A percentile compares a stretch with the other conserved stretches of the same genome.
These are phyloP conservation scores for Scrobipalpa atriplicella DNA, from an alignment of 2,888 invertebrate genomes.

Conservation along the genomic window DNA sequence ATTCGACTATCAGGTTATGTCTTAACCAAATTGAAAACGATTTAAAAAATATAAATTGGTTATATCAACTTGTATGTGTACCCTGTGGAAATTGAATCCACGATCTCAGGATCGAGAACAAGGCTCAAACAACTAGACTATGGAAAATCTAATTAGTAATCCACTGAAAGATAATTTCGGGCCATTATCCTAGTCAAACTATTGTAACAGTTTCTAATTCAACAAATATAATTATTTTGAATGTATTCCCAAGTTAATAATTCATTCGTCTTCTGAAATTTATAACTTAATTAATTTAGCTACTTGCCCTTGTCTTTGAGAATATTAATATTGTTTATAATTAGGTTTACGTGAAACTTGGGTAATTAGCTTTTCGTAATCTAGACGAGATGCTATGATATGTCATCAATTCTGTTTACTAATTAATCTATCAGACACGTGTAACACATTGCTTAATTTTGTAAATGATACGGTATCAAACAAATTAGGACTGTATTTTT, in stretches of 20 bases:
- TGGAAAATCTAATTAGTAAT: too few relatives aligned
- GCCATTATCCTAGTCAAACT: neutral
- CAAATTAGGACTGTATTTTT: too few relatives aligned
- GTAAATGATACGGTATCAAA: neutral
- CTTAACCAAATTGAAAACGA: too few relatives aligned
- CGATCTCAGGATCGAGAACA: too few relatives aligned
- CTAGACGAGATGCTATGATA: slow-evolving; percentile 4
- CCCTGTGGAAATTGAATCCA: too few relatives aligned
- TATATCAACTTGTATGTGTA: too few relatives aligned
- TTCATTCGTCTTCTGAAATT: slow-evolving; percentile 8
- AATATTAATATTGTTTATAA: slow-evolving; percentile 21
- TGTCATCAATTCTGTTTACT: neutral
- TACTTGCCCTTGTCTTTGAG: slow-evolving; percentile 17
- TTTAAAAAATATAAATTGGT: too few relatives aligned
- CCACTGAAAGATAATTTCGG: neutral
- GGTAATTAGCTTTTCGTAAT: slow-evolving; percentile 19
- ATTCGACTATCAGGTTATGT: too few relatives aligned
- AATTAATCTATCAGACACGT: slow-evolving; percentile 8
- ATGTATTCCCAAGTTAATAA: slow-evolving; percentile 54
- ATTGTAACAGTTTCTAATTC: neutral
- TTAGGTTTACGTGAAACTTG: slow-evolving; percentile 19
- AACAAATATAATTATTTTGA: neutral
- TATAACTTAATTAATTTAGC: slow-evolving; percentile 18
- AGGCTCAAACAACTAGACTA: too few relatives aligned
- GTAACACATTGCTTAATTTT: neutral